Evolutionary conservation across 2,797 vertebrate genomes (phyloP).

Genomic region (Leptodactylus fallax): DNA sequence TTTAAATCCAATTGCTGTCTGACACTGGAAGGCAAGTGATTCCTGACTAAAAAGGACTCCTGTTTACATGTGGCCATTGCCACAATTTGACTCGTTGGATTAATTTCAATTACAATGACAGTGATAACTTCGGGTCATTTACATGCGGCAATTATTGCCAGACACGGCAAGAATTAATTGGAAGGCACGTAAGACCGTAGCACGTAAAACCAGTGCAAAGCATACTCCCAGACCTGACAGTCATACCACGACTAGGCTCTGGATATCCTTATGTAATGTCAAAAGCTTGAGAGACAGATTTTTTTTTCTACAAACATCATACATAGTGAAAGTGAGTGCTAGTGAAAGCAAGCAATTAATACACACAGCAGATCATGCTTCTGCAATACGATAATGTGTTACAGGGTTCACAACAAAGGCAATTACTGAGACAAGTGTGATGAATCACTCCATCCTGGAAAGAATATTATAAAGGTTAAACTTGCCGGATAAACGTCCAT

Average conservation of each 20-base stretch:
- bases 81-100: neutral
- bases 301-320: neutral
- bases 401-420: slow-evolving; percentile 25
- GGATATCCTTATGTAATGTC: neutral
- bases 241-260: neutral
- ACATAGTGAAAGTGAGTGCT: neutral
- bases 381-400: slow-evolving; percentile 32
- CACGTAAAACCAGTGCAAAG: neutral
- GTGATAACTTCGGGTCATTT: neutral
- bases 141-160: neutral
- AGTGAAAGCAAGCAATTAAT: neutral
- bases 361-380: slow-evolving; percentile 18
- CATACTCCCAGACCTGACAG: neutral
- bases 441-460: slow-evolving; percentile 19
- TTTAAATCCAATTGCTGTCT: neutral
- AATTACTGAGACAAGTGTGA: slow-evolving; percentile 49
- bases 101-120: neutral
- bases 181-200: neutral
- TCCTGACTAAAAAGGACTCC: neutral
- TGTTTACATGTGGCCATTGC: neutral
- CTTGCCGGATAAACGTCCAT: slow-evolving; percentile 29
- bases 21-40: neutral
- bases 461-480: slow-evolving; percentile 41
- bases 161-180: neutral
- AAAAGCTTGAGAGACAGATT: neutral